A percentile compares a stretch with the other conserved stretches of the same genome.
These are phyloP conservation scores for Drosophila quadrilineata DNA, from an alignment of 1,140 invertebrate species.

Conservation along the genomic window DNA sequence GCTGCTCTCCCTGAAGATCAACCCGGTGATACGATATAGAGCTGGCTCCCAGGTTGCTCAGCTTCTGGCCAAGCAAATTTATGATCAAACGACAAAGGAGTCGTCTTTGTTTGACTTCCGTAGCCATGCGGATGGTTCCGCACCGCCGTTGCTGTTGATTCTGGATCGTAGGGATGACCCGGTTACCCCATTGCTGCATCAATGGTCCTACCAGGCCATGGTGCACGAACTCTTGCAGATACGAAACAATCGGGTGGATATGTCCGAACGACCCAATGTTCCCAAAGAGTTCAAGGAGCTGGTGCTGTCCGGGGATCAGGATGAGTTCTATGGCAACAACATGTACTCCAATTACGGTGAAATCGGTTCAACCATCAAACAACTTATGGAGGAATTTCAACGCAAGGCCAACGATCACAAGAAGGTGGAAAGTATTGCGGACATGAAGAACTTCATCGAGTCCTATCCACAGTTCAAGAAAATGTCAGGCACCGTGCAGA, in stretches of 20 bases:
- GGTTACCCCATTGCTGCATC: constrained; percentile 97
- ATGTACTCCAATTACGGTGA: constrained; percentile 98
- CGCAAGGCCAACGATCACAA: constrained; percentile 96
- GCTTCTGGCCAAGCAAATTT: constrained; percentile 91
- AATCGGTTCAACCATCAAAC: constrained; percentile 98
- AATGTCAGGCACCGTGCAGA: constrained; percentile 98
- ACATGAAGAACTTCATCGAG: constrained; percentile 99
- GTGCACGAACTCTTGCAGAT: constrained; percentile 98
- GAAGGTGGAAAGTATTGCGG: constrained; percentile 98
- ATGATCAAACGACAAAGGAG: constrained; percentile 93
- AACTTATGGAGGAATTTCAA: constrained; percentile 98
- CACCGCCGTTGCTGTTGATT: constrained; percentile 90
- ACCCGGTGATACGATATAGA: constrained; percentile 95
- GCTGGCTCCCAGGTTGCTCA: constrained; percentile 92
- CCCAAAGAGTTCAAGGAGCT: constrained; percentile 96
- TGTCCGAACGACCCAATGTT: constrained; percentile 90
- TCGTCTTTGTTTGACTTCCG: constrained; percentile 93
- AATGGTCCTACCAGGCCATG: constrained; percentile 99
- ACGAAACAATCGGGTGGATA: constrained; percentile 96
- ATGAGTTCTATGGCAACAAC: constrained; percentile 98
- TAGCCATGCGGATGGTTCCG: constrained; percentile 84
- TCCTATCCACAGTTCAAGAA: constrained; percentile 99
- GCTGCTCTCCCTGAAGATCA: constrained; percentile 95
- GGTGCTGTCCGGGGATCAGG: constrained; percentile 96
- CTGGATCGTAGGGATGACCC: constrained; percentile 96